Base-by-base conservation (phyloP, 2,113 vertebrate species). In the Mixornis gularis region DNA sequence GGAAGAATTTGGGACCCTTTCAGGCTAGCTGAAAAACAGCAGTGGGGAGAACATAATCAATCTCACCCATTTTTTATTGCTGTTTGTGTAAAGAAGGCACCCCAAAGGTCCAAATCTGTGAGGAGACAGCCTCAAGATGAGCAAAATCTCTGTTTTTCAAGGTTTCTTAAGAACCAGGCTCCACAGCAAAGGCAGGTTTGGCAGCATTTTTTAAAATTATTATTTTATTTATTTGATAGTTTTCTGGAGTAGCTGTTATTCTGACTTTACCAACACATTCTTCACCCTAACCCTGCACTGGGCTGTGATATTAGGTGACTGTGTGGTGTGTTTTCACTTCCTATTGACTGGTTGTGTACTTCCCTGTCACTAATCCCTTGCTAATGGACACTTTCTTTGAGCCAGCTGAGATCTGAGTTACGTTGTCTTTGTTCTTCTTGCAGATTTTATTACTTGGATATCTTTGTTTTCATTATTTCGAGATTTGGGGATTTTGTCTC, bases 391-490 rank as follows among this genome's bases (percentile, higher is more conserved):
- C 94, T 97, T 97, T 94, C 94, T 93, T 94, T 89, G 92, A 97
- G 95, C 97, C 97, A 97, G 96, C 96, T 97, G 97, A 96, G 97
- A 97, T 96, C 60, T 32, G 93, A 97, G 97, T 95, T 97, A 66
- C 21, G 90, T 96, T 94, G 94, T 90, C 96, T 97, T 95, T 95
- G 94, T 96, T 94, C 95, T 95, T 88, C 97, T 96, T 48, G n/a
- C 92, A 90, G 98, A 96, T 97, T 97, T 97, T 96, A 97, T 97
- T 96, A 87, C 96, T 97, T 87, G 96, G 91, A 96, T 97, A 95
- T 94, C 97, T 97, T 97, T 97, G 97, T 98, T 97, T 97, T 96
- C 96, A 95, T 97, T 97, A 97, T 97, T 97, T 97, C 63, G 95
- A 98, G 97, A 97, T 97, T 96, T 97, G 80, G 93, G 97, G 97